phyloP scores from a whole-genome alignment of 2,797 vertebrate genomes.

The Valencia hispanica region DNA sequence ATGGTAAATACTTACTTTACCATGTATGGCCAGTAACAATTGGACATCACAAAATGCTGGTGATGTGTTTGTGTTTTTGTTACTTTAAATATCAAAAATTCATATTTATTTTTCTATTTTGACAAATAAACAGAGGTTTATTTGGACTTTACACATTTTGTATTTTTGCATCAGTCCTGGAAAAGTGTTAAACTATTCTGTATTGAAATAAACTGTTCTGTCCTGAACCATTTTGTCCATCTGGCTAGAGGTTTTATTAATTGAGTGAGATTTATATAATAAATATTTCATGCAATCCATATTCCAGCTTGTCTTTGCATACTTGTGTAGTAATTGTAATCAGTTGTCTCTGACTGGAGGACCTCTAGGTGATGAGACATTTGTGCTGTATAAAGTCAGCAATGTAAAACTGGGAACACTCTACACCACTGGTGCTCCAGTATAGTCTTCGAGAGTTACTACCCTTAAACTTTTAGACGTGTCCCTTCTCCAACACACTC shows the following conservation, averaged over 20 bases:
- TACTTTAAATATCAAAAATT: not conserved
- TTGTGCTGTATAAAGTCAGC: too few species aligned
- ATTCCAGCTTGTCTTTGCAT: too few species aligned
- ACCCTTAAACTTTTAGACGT: too few species aligned
- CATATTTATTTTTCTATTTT: not conserved
- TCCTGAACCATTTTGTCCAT: not conserved
- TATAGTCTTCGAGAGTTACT: too few species aligned
- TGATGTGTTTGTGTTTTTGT: not conserved
- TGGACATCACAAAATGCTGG: not conserved
- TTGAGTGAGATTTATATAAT: not conserved
- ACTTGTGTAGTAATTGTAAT: not conserved
- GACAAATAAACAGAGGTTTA: not conserved
- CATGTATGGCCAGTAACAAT: too few species aligned
- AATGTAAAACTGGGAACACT: too few species aligned
- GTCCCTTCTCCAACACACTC: too few species aligned
- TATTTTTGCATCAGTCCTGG: not conserved
- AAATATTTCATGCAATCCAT: not conserved
- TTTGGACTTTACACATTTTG: not conserved
- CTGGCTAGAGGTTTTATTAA: not conserved
- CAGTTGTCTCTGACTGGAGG: not conserved
- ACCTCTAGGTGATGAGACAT: too few species aligned
- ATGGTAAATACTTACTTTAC: too few species aligned
- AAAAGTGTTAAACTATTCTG: not conserved
- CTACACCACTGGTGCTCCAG: too few species aligned
- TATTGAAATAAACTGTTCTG: not conserved